phyloP scores from a whole-genome alignment of 2,888 invertebrate species.

The Drosophila bunnanda region DNA sequence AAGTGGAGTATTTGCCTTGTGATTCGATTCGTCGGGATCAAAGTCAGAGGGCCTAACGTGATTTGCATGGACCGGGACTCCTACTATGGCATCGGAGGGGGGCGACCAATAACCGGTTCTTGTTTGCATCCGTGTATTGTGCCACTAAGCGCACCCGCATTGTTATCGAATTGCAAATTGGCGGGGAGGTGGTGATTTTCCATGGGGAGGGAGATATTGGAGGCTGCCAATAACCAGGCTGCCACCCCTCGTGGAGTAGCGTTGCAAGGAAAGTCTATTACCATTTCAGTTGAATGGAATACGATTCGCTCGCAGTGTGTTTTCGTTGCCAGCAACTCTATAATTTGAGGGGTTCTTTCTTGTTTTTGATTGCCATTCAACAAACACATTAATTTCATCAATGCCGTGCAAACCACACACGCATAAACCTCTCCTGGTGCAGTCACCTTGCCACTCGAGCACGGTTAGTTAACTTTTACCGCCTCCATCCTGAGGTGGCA shows the following conservation, averaged over 20 bases:
- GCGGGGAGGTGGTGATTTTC: neutral
- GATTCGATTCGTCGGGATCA: constrained; percentile 60
- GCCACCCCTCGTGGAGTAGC: neutral
- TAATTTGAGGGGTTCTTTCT: neutral
- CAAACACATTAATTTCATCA: constrained; percentile 11
- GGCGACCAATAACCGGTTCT: constrained; percentile 30
- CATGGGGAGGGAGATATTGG: neutral
- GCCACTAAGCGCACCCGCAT: constrained; percentile 52
- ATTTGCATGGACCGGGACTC: constrained; percentile 53
- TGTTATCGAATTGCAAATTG: constrained; percentile 60
- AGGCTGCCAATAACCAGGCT: constrained; percentile 1
- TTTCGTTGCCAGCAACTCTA: constrained; percentile 1
- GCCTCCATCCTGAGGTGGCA: constrained; percentile 6
- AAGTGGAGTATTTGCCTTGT: constrained; percentile 46
- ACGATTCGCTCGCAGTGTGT: neutral
- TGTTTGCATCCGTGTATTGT: constrained; percentile 38
- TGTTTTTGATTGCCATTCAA: constrained; percentile 3
- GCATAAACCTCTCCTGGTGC: constrained; percentile 10
- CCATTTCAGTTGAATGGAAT: constrained; percentile 60
- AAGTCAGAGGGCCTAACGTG: constrained; percentile 52
- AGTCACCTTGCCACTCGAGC: constrained; percentile 39
- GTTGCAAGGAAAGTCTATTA: constrained; percentile 67
- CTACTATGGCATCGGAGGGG: constrained; percentile 8
- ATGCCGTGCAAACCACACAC: constrained; percentile 4
- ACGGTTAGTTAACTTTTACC: constrained; percentile 45